phyloP scores from a whole-genome alignment of 1,140 invertebrate species.

The Drosophila littoralis region DNA sequence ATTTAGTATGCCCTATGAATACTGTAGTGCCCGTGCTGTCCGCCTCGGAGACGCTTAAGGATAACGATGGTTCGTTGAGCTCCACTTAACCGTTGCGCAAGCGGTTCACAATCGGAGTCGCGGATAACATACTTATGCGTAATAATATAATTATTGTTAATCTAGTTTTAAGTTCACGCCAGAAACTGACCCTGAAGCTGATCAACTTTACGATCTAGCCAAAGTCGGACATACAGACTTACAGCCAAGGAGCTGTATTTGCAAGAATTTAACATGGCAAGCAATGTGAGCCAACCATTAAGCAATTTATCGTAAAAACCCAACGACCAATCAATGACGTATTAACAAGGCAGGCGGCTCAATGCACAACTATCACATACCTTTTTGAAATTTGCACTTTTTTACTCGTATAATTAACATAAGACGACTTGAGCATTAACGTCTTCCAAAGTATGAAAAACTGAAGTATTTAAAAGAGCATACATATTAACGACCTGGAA shows the following conservation, averaged over 20 bases:
- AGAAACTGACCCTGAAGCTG: slow-evolving; percentile 29
- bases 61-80: slow-evolving; percentile 63
- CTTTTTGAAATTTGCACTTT: slow-evolving; percentile 26
- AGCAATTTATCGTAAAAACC: slow-evolving; percentile 30
- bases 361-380: slow-evolving; percentile 10
- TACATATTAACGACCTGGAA: slow-evolving; percentile 25
- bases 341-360: slow-evolving; percentile 24
- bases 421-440: slow-evolving; percentile 21
- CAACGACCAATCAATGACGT: slow-evolving; percentile 23
- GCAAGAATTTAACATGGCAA: slow-evolving; percentile 52
- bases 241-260: slow-evolving; percentile 55
- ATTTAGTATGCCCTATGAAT: slow-evolving; percentile 92
- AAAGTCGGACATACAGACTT: slow-evolving; percentile 48
- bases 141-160: slow-evolving; percentile 46
- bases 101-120: background rate
- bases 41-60: slow-evolving; percentile 30
- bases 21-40: slow-evolving; percentile 38
- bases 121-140: background rate
- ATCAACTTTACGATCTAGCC: slow-evolving; percentile 52
- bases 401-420: slow-evolving; percentile 19
- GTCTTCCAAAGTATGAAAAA: slow-evolving; percentile 41
- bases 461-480: slow-evolving; percentile 38
- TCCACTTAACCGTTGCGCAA: slow-evolving; percentile 40
- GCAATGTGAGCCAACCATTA: slow-evolving; percentile 27
- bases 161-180: slow-evolving; percentile 57